Evolutionary conservation across 2,797 vertebrate species (phyloP), one percentile per base, ranked within the genome.

Genomic region (Mareca penelope): DNA sequence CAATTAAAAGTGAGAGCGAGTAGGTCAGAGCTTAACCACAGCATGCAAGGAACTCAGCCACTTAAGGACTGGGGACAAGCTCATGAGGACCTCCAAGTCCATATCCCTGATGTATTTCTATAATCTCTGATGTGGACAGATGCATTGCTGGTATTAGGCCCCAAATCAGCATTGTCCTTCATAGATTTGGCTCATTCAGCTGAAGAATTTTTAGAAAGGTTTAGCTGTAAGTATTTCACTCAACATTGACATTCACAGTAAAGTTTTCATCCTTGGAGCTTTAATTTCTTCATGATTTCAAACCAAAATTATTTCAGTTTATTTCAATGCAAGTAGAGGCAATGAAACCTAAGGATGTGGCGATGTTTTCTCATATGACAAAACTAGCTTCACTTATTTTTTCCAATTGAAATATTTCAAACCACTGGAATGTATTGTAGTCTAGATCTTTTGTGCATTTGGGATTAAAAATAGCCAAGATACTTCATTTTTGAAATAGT

Each of bases 391-490:
- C 53, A 73, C 23, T 85, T 63, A 13, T 70, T 60, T 63, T 29
- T 60, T 95, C 88, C 82, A 94, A 37, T 7, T 33, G 67, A 80
- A 89, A 96, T 83, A 88, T 91, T 97, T 97, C 81, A 96, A 90
- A 82, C 59, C 76, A 90, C 88, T 96, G 94, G 93, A 96, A 88
- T 85, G 94, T 83, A 96, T 85, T 84, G 33, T 82, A 94, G 69
- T 83, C 77, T 96, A 35, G 24, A 80, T 94, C 56, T 89, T 90
- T 65, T 63, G 56, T 88, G 71, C 83, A 80, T 86, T 89, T 91
- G 93, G 91, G 92, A 96, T 93, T 86, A 87, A 94, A 96, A 94
- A 90, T 84, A 96, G 85, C 67, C 59, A 94, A 90, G 56, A 87
- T 40, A 15, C 40, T 97, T 96, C 19, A 90, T 84, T 94, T 95